These are phyloP conservation scores for Phanerotoma sp. DNA, from an alignment of 2,888 invertebrate genomes.

Conservation along the genomic window DNA sequence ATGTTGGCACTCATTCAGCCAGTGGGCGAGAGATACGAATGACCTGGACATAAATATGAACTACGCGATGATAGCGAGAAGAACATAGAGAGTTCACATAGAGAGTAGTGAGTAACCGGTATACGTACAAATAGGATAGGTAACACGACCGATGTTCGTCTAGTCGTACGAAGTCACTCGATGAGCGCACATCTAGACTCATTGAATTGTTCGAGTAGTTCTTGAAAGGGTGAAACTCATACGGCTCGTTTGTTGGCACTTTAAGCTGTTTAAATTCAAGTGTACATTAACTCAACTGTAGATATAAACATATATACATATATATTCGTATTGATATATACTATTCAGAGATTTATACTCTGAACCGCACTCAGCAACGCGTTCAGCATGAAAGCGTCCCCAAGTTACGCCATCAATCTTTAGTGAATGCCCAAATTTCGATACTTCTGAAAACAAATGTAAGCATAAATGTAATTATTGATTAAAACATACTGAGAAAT, in stretches of 20 bases:
- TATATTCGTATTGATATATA: too few species aligned
- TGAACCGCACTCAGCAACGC: too few species aligned
- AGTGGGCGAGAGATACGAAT: constrained; percentile 4
- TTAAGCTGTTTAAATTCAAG: not conserved
- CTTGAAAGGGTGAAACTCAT: not conserved
- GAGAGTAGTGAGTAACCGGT: constrained; percentile 8
- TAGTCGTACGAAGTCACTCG: constrained; percentile 38
- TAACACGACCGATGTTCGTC: constrained; percentile 27
- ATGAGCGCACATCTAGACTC: constrained; percentile 33
- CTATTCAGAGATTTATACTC: too few species aligned
- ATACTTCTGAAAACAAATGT: not conserved
- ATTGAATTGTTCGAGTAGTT: constrained; percentile 6
- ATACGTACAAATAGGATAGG: constrained; percentile 27
- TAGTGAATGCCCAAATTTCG: not conserved
- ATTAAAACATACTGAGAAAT: too few species aligned
- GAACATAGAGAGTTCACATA: constrained; percentile 21
- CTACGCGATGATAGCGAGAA: constrained; percentile 9
- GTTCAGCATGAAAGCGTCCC: too few species aligned
- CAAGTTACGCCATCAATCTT: not conserved
- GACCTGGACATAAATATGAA: constrained; percentile 20
- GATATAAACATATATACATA: too few species aligned
- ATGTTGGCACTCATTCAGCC: constrained; percentile 1
- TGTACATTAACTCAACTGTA: not conserved
- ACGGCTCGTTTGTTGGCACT: too few species aligned
- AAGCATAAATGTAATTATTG: not conserved